Evolutionary conservation across 2,797 vertebrate species (phyloP), one percentile per base, ranked within the genome.

Genomic region (Toxotes lorentzi): DNA sequence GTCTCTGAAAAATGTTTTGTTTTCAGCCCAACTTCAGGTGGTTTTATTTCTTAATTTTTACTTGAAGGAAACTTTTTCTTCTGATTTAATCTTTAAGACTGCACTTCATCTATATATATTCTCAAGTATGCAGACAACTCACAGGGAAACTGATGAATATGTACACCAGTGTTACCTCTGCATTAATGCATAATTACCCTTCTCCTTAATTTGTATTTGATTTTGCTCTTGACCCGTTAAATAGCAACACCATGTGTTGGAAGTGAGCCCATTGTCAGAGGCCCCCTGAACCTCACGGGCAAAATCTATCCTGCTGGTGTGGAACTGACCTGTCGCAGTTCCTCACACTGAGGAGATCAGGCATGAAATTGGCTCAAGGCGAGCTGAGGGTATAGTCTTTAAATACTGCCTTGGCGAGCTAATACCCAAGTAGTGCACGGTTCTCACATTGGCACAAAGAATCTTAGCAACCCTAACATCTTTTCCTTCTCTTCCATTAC

Each of bases 281-380:
- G 81, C 66, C 62, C 61, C 61, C 27, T 45, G 67, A 87, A 79
- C 81, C 70, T 81, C 54, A n/a, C 30, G 71, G 73, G 80, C 81
- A 77, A 75, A 71, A 53, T 75, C 77, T 77, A 35, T 89, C 89
- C 81, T 86, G 82, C 88, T 91, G 73, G 50, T 84, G 66, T 86
- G 78, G 85, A 91, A 93, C 86, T 88, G 88, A 88, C 85, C 87
- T 84, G 90, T 90, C 56, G 61, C 74, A 68, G 73, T 73, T 78
- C 63, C 68, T 88, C 84, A 91, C 84, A 80, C 84, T 74, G 88
- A 89, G 81, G 83, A 93, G 87, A 88, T 92, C 91, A 93, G 85
- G 90, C 91, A 93, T 94, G 93, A 95, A 94, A 94, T 93, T 93
- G 88, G 81, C 88, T 92, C 62, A 88, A 89, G 80, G 67, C 73